Percentiles rank a stretch among this genome's conserved stretches.
These are phyloP conservation scores for Dugesia japonica DNA, from an alignment of 2,888 invertebrate species.

Conservation along the genomic window DNA sequence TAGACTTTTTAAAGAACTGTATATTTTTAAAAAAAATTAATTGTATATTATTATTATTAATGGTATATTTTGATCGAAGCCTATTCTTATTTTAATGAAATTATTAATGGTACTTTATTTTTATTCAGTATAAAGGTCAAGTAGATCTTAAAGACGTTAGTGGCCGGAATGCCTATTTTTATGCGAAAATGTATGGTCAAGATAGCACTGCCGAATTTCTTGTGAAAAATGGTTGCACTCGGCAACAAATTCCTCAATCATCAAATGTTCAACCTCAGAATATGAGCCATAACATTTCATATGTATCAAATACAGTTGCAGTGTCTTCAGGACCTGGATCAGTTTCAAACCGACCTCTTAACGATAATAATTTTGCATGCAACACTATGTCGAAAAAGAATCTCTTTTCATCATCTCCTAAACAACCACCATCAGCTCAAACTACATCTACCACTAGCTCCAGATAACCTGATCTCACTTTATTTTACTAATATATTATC, in stretches of 20 bases:
- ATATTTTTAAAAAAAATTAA: too few relatives aligned
- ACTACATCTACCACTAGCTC: background rate
- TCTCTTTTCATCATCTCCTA: constrained; percentile 11
- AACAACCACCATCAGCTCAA: constrained; percentile 5
- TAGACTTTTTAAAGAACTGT: too few relatives aligned
- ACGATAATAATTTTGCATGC: constrained; percentile 2
- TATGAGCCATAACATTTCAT: constrained; percentile 12
- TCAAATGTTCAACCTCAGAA: constrained; percentile 1
- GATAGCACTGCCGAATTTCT: constrained; percentile 55
- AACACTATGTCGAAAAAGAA: constrained; percentile 12
- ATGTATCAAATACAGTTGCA: constrained; percentile 2
- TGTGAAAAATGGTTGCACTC: constrained; percentile 53
- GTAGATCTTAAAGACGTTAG: constrained; percentile 53
- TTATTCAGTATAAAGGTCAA: background rate
- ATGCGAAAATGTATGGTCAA: constrained; percentile 59
- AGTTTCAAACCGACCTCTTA: constrained; percentile 1
- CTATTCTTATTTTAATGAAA: background rate
- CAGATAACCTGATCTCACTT: background rate
- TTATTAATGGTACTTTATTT: background rate
- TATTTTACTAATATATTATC: background rate
- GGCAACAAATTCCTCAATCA: constrained; percentile 17
- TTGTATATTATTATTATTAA: too few relatives aligned
- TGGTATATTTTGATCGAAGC: background rate
- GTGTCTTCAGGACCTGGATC: constrained; percentile 2
- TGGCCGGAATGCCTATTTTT: constrained; percentile 64